Conservation (phyloP, 1,140 invertebrate species). For the Drosophila tsacasi region DNA sequence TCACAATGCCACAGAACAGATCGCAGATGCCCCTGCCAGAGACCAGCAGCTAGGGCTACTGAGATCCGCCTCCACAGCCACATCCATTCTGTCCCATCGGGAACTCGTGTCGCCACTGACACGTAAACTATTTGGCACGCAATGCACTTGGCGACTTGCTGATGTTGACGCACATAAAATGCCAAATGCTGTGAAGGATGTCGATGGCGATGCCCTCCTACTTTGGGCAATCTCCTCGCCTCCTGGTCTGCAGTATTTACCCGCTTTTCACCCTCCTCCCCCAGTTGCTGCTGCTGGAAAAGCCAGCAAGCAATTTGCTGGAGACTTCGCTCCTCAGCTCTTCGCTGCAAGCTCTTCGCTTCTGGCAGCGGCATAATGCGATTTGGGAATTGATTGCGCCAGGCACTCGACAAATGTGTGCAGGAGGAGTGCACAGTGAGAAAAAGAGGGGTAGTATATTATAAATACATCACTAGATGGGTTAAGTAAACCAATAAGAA, state of each 20-base stretch:
- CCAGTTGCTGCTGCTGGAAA: slow-evolving; percentile 9
- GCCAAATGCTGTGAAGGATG: slow-evolving; percentile 58
- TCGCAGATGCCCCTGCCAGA: slow-evolving; percentile 25
- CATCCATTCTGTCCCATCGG: slow-evolving; percentile 11
- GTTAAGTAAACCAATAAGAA: no score
- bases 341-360: slow-evolving; percentile 26
- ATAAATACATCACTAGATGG: background rate
- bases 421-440: slow-evolving; percentile 19
- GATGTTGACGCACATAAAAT: slow-evolving; percentile 81
- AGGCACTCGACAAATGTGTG: slow-evolving; percentile 69
- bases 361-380: slow-evolving; percentile 68
- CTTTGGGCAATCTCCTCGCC: slow-evolving; percentile 16
- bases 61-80: background rate
- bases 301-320: slow-evolving; percentile 71
- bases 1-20: slow-evolving; percentile 24
- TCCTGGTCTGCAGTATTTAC: background rate
- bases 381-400: slow-evolving; percentile 80
- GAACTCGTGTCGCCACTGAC: slow-evolving; percentile 54
- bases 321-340: slow-evolving; percentile 24
- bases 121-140: slow-evolving; percentile 82
- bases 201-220: slow-evolving; percentile 19
- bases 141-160: slow-evolving; percentile 78
- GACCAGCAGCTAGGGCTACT: background rate
- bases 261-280: background rate
- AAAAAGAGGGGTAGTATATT: background rate